These are phyloP conservation scores for Montipora capricornis DNA, from an alignment of 64 coral and sea anemone species.

Conservation along the genomic window DNA sequence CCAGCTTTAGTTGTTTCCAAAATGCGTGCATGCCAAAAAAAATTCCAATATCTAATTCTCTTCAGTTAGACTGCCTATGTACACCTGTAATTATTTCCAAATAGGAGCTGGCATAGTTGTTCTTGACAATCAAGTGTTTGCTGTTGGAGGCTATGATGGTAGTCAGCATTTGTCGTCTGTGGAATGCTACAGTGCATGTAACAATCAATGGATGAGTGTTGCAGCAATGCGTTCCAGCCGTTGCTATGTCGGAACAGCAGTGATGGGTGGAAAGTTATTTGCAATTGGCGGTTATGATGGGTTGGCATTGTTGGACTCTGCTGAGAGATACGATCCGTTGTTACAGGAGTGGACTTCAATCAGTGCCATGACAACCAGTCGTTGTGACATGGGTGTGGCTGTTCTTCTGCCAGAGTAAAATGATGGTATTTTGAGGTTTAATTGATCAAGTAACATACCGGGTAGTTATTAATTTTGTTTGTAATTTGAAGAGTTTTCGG, in stretches of 20 bases:
- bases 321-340: constrained; percentile 80
- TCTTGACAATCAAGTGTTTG: constrained; percentile 87
- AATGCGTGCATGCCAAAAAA: no score
- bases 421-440: neutral
- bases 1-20: no score
- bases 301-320: constrained; percentile 72
- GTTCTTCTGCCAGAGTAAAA: constrained; percentile 31
- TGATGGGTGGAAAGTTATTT: constrained; percentile 85
- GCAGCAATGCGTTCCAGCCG: constrained; percentile 87
- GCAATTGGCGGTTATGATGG: constrained; percentile 96
- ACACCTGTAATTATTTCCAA: neutral
- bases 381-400: constrained; percentile 96
- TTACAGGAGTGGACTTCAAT: constrained; percentile 81
- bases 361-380: constrained; percentile 82
- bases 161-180: constrained; percentile 88
- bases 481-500: no score
- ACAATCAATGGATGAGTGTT: constrained; percentile 81
- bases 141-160: constrained; percentile 93
- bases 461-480: no score
- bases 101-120: constrained; percentile 90
- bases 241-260: constrained; percentile 89
- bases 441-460: no score
- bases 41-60: no score
- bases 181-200: constrained; percentile 94
- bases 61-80: no score